Percentiles rank a stretch among this genome's conserved stretches.
These are phyloP conservation scores for Girardinichthys multiradiatus DNA, from an alignment of 2,113 vertebrate genomes.

Conservation along the genomic window DNA sequence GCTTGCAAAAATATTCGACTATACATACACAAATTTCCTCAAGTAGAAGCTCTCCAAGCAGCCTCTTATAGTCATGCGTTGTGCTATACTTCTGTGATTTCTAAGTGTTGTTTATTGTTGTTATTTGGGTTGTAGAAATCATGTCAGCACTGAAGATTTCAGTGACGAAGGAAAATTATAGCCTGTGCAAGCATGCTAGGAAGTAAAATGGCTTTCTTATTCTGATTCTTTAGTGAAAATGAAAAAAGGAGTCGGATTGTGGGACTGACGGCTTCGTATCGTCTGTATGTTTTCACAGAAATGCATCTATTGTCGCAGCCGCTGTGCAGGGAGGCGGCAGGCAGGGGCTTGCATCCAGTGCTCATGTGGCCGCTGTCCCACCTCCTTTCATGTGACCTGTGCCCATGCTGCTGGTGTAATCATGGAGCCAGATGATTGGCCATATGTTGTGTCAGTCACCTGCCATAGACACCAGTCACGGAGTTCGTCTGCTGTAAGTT, in stretches of 20 bases:
- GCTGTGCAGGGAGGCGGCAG: constrained; percentile 81
- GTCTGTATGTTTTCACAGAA: constrained; percentile 81
- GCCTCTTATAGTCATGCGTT: no score
- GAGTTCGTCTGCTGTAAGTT: constrained; percentile 86
- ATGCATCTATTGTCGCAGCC: constrained; percentile 92
- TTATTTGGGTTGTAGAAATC: no score
- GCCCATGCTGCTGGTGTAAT: constrained; percentile 92
- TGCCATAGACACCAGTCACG: constrained; percentile 91
- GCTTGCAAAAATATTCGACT: no score
- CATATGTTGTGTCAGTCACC: constrained; percentile 91
- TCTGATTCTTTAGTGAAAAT: no score
- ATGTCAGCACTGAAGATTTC: no score
- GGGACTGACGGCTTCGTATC: constrained; percentile 29
- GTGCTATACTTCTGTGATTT: no score
- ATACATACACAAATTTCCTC: no score
- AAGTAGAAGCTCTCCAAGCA: no score
- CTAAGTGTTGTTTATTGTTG: no score
- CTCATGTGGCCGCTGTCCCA: constrained; percentile 90
- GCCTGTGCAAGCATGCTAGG: constrained; percentile 2
- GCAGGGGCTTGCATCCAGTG: constrained; percentile 95
- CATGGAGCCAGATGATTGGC: constrained; percentile 96
- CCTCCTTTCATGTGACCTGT: constrained; percentile 96
- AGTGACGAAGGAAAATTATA: neutral
- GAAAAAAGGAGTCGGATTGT: neutral
- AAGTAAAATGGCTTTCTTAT: no score